A percentile compares a stretch with the other conserved stretches of the same genome.
Evolutionary conservation across 2,113 vertebrate species (phyloP).

Genomic region (Urocitellus parryii): DNA sequence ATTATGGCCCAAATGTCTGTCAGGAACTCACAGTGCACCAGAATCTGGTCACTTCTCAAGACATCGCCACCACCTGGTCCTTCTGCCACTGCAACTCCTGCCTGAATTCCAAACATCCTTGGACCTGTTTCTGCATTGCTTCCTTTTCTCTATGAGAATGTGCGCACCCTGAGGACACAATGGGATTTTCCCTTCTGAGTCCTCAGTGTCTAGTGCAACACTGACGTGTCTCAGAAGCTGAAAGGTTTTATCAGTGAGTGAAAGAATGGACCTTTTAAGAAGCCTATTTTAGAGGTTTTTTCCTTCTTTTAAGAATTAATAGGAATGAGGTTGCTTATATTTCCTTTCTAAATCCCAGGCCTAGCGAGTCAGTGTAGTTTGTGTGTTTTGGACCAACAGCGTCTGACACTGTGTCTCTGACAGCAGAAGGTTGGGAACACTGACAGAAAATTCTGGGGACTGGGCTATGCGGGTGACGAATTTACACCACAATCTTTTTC

Average conservation of each 20-base stretch:
- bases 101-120: neutral
- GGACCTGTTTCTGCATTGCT: neutral
- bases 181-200: neutral
- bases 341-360: neutral
- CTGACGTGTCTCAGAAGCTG: rapidly evolving
- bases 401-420: neutral
- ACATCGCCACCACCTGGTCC: neutral
- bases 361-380: neutral
- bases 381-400: neutral
- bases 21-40: neutral
- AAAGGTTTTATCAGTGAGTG: neutral
- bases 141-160: neutral
- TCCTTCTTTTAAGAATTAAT: too few species aligned
- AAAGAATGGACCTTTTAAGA: neutral
- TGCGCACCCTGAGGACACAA: neutral
- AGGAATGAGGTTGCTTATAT: neutral
- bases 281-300: neutral
- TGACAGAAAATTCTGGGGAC: neutral
- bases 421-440: too few species aligned
- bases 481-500: neutral
- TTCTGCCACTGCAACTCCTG: too few species aligned
- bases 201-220: neutral
- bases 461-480: rapidly evolving
- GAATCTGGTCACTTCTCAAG: neutral
- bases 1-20: neutral